Conservation (phyloP, 2,797 vertebrate species). For the Dallia pectoralis region DNA sequence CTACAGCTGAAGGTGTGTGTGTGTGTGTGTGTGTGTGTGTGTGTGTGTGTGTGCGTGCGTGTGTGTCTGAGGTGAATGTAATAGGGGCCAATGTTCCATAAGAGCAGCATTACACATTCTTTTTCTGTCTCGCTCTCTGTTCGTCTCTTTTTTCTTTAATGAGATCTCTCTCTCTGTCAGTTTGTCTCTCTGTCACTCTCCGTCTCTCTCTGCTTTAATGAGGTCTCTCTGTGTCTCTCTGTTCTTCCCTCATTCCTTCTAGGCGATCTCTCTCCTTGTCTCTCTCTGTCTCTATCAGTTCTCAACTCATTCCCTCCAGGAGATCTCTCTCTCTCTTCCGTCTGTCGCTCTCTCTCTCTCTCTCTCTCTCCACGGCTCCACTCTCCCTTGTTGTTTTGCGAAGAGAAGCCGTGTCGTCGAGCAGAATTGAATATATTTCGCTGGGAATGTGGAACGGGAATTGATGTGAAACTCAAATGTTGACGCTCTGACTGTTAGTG, state of each 20-base stretch:
- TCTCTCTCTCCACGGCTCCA: neutral
- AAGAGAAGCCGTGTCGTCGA: neutral
- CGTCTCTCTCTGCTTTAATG: neutral
- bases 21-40: neutral
- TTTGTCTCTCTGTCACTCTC: neutral
- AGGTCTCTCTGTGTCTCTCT: neutral
- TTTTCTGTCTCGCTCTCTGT: too few relatives aligned
- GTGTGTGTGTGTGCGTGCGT: neutral
- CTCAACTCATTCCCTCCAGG: neutral
- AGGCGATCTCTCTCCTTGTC: neutral
- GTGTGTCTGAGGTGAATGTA: neutral
- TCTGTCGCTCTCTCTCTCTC: neutral
- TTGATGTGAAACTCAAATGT: neutral
- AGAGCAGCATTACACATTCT: too few relatives aligned
- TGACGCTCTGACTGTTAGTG: neutral
- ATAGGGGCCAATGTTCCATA: too few relatives aligned
- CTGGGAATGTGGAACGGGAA: neutral
- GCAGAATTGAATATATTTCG: neutral
- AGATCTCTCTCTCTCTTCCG: neutral
- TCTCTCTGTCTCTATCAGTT: neutral
- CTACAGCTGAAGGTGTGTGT: conserved; percentile 47
- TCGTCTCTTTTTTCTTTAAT: neutral
- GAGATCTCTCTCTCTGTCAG: neutral
- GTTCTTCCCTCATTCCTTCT: too few relatives aligned
- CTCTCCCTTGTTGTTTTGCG: too few relatives aligned